Evolutionary conservation across 1,140 invertebrate species (phyloP).

Genomic region (Trichogramma pretiosum): DNA sequence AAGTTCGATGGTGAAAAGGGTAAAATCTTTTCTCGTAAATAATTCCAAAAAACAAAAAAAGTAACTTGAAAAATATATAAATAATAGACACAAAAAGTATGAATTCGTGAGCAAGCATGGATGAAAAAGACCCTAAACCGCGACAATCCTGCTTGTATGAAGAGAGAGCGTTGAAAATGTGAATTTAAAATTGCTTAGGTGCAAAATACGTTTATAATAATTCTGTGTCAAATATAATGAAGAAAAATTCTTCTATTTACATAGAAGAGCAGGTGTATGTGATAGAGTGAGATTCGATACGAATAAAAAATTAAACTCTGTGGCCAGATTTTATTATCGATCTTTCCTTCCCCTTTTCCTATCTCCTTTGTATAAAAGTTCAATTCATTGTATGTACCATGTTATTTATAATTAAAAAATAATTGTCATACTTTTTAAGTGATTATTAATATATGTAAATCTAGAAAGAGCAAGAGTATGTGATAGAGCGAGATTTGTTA

Average conservation of each 20-base stretch:
- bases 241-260: background rate
- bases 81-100: too few relatives aligned
- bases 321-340: slow-evolving; percentile 10
- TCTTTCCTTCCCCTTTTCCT: background rate
- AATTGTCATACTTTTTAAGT: slow-evolving; percentile 11
- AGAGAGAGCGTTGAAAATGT: background rate
- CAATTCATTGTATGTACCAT: slow-evolving; percentile 17
- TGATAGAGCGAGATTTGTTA: too few relatives aligned
- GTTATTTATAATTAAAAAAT: slow-evolving; percentile 17
- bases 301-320: slow-evolving; percentile 9
- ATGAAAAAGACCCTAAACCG: slow-evolving; percentile 18
- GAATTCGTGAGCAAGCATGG: too few relatives aligned
- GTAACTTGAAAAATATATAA: background rate
- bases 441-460: too few relatives aligned
- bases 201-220: slow-evolving; percentile 17
- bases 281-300: slow-evolving; percentile 3
- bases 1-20: too few relatives aligned
- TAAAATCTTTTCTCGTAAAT: too few relatives aligned
- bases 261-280: background rate
- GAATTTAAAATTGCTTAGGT: background rate
- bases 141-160: slow-evolving; percentile 15
- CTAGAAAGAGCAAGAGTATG: too few relatives aligned
- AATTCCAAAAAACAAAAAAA: background rate
- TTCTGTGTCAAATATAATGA: slow-evolving; percentile 8
- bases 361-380: too few relatives aligned